Conservation (phyloP, 2,797 vertebrate genomes). For the Pterois miles region DNA sequence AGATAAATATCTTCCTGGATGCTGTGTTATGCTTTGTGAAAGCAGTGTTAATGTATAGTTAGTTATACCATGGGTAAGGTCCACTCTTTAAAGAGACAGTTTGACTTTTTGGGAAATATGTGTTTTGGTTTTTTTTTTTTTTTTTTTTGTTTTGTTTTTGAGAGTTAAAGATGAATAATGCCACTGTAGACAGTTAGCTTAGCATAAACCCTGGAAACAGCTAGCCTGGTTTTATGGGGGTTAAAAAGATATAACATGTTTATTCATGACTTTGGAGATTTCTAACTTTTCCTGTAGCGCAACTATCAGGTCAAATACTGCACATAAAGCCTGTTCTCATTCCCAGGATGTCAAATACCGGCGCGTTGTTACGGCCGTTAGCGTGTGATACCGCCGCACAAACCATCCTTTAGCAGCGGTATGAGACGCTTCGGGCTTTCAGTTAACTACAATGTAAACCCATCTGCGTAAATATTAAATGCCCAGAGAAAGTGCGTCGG, state of each 20-base stretch:
- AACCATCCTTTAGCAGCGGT: too few relatives aligned
- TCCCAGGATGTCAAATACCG: too few relatives aligned
- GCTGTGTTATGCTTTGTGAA: slow-evolving; percentile 82
- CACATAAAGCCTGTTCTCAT: too few relatives aligned
- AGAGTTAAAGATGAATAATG: background rate
- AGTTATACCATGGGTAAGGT: slow-evolving; percentile 63
- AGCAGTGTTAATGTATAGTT: slow-evolving; percentile 82
- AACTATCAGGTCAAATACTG: background rate
- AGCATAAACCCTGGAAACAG: slow-evolving; percentile 13
- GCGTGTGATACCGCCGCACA: accelerated
- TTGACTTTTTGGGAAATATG: slow-evolving; percentile 35
- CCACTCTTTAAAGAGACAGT: slow-evolving; percentile 27
- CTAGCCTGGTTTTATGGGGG: background rate
- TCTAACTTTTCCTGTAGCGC: background rate
- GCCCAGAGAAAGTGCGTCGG: too few relatives aligned
- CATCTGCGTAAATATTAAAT: too few relatives aligned
- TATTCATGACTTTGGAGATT: background rate
- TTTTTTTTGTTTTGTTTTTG: background rate
- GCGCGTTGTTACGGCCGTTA: too few relatives aligned
- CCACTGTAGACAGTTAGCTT: background rate
- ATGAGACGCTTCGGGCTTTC: too few relatives aligned
- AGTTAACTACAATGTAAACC: too few relatives aligned
- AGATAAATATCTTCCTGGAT: slow-evolving; percentile 78
- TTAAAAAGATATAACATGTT: background rate
- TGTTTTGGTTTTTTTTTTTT: too few relatives aligned